These are phyloP conservation scores for Ursus arctos DNA, from an alignment of 2,113 vertebrate genomes.

Conservation along the genomic window DNA sequence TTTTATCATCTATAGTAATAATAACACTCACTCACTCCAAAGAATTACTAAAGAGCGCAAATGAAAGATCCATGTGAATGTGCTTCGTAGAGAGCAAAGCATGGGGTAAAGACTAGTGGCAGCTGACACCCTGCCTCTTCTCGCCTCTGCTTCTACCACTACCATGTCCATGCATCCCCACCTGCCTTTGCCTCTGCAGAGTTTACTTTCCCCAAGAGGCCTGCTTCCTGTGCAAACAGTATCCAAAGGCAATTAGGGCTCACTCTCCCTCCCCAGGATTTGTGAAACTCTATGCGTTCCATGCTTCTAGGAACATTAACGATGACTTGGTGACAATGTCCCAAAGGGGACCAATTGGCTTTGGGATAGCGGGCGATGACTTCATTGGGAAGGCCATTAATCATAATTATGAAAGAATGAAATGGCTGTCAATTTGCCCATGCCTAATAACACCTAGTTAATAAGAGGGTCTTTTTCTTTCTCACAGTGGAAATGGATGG, in stretches of 20 bases:
- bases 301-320: constrained; percentile 72
- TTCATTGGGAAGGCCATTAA: constrained; percentile 68
- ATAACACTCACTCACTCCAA: neutral
- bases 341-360: constrained; percentile 71
- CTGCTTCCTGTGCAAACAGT: neutral
- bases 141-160: neutral
- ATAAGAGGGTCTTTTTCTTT: constrained; percentile 57
- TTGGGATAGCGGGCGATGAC: constrained; percentile 40
- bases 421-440: constrained; percentile 65
- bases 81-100: neutral
- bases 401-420: constrained; percentile 77
- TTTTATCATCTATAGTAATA: neutral
- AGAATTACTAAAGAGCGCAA: neutral
- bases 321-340: constrained; percentile 49
- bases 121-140: neutral
- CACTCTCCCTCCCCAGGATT: constrained; percentile 3
- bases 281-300: constrained; percentile 23
- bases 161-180: accelerated
- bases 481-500: constrained; percentile 27
- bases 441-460: constrained; percentile 68
- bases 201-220: neutral
- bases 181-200: neutral
- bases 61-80: neutral
- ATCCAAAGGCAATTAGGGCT: constrained; percentile 59
- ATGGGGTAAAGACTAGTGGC: neutral